A percentile compares a stretch with the other conserved stretches of the same genome.
These are phyloP conservation scores for Urocitellus parryii DNA, from an alignment of 2,113 vertebrate species.

Conservation along the genomic window DNA sequence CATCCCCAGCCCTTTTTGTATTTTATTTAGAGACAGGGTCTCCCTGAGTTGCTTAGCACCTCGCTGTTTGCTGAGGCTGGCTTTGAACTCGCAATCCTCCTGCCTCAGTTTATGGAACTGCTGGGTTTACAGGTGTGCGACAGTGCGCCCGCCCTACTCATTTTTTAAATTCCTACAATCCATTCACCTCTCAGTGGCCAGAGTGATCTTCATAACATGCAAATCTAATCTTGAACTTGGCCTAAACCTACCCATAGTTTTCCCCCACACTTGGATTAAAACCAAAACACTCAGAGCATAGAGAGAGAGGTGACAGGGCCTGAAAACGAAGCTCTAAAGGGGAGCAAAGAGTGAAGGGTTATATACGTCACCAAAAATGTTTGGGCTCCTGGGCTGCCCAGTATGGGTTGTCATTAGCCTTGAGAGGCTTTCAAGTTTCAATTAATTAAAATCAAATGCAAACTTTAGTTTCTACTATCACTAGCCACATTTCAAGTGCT, in stretches of 20 bases:
- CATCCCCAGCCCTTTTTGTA: too few species aligned
- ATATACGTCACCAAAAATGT: fast-evolving
- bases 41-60: too few species aligned
- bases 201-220: not conserved
- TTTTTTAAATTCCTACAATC: not conserved
- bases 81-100: too few species aligned
- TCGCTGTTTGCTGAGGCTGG: too few species aligned
- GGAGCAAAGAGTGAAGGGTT: not conserved
- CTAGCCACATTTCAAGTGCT: not conserved
- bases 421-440: not conserved
- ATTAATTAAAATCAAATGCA: not conserved
- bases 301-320: not conserved
- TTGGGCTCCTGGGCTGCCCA: not conserved
- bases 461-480: not conserved
- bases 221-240: not conserved
- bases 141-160: too few species aligned
- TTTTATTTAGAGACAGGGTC: too few species aligned
- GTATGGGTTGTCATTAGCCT: not conserved
- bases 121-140: too few species aligned
- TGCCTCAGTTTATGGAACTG: too few species aligned
- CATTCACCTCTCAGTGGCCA: not conserved
- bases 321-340: not conserved
- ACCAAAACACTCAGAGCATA: not conserved
- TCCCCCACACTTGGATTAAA: not conserved
- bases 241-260: not conserved